phyloP scores from a whole-genome alignment of 1,140 invertebrate genomes.

The Heliothis subflexa region DNA sequence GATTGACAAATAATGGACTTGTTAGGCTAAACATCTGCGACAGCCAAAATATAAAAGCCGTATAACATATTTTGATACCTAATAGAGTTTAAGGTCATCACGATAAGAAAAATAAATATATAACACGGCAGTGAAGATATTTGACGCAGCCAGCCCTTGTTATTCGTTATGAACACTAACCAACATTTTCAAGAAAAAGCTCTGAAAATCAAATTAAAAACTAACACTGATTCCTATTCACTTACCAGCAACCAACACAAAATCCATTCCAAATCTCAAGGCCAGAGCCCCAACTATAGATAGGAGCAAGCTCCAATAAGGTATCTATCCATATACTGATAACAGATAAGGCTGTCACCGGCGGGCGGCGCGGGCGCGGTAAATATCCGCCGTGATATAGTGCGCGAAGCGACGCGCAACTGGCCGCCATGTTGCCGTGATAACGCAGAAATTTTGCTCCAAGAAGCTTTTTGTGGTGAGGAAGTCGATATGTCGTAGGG shows the following conservation, averaged over 20 bases:
- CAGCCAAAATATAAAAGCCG: too few species aligned
- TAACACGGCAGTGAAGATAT: too few species aligned
- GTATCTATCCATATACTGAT: constrained; percentile 80
- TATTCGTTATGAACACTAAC: too few species aligned
- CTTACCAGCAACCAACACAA: background rate
- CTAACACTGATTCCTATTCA: background rate
- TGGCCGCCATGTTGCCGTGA: constrained; percentile 36
- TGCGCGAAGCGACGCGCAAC: constrained; percentile 64
- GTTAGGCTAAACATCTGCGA: too few species aligned
- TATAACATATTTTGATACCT: too few species aligned
- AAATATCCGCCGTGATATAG: constrained; percentile 77
- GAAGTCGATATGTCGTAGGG: background rate
- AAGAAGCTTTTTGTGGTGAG: background rate
- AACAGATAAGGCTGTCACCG: constrained; percentile 80
- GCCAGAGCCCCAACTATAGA: constrained; percentile 68
- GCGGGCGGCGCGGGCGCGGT: constrained; percentile 66
- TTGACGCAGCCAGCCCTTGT: too few species aligned
- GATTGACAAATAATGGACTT: too few species aligned
- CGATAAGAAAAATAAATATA: too few species aligned
- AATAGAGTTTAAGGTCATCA: too few species aligned
- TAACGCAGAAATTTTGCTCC: constrained; percentile 44
- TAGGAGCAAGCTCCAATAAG: constrained; percentile 66
- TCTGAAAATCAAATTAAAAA: too few species aligned
- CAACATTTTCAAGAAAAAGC: too few species aligned
- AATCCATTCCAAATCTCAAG: constrained; percentile 60